Conservation (phyloP, 1,140 invertebrate species). For the Arctopsyche grandis region DNA sequence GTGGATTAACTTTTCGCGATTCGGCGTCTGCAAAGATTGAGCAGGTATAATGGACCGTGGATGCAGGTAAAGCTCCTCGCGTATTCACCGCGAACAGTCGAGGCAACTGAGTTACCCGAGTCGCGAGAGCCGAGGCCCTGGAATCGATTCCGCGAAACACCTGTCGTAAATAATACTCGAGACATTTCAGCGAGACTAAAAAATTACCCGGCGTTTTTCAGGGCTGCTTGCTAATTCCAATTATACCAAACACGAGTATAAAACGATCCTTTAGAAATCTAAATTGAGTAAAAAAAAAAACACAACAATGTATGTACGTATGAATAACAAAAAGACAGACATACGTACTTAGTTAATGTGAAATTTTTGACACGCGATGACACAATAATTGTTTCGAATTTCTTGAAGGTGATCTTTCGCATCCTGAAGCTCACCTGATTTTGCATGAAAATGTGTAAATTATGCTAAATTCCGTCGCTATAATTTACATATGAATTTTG, state of each 20-base stretch:
- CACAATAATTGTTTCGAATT: too few species aligned
- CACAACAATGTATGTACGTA: too few species aligned
- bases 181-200: slow-evolving; percentile 36
- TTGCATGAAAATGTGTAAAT: neutral
- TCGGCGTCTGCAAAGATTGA: neutral
- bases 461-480: neutral
- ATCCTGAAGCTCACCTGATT: too few species aligned
- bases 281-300: too few species aligned
- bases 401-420: too few species aligned
- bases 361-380: too few species aligned
- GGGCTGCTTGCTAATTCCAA: slow-evolving; percentile 22
- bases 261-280: too few species aligned
- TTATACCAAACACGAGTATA: too few species aligned
- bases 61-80: neutral
- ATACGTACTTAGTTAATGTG: too few species aligned
- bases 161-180: slow-evolving; percentile 46
- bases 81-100: slow-evolving; percentile 31
- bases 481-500: neutral
- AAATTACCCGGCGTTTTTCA: slow-evolving; percentile 20
- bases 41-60: slow-evolving; percentile 2
- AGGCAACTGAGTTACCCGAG: slow-evolving; percentile 42
- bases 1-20: too few species aligned
- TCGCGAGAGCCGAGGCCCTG: slow-evolving; percentile 23
- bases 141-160: slow-evolving; percentile 49
- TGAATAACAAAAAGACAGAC: too few species aligned